Evolutionary conservation across 2,888 invertebrate species (phyloP), one percentile per base, ranked within the genome.

Genomic region (Parasteatoda lunata): DNA sequence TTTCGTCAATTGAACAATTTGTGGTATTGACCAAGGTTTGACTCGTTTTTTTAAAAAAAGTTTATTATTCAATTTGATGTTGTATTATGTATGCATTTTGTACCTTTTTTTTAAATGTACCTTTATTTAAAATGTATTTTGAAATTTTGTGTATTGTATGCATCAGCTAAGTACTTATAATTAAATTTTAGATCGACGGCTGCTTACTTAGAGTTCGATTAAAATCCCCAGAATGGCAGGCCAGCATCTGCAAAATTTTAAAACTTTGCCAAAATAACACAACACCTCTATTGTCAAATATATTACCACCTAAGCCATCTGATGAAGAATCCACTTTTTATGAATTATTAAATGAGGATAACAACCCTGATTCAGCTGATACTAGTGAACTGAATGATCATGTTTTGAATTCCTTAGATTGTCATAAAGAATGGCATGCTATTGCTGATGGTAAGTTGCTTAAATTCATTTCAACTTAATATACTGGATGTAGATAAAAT

Each of bases 171-270:
- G 30, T 30, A 30, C 30, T 30, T 30, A 30, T 30, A 30, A 30
- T 30, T 64, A 49, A 81, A 30, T 79, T 78, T 68, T 49, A 86
- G 81, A 48, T 89, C 30, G 71, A 75, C 30, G 88, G 82, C 4
- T 77, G 73, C 59, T 64, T 78, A 52, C 68, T 90, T 49, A 76
- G 52, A 54, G 94, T 98, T 70, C 94, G 94, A 54, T 92, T 98
- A 49, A 97, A 96, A 92, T 96, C 97, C 0, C 95, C 95, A 0
- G 94, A 97, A 90, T 98, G 98, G 98, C 94, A 95, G 72, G 94
- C 95, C 49, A 94, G 95, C 90, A 95, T 97, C 6, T 94, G 96
- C 90, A 94, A 95, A 79, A 97, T 98, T 93, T 95, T 98, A 90
- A 94, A 94, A 84, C 93, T 97, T 72, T 97, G 97, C 92, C 94